These are phyloP conservation scores for Emydocephalus ijimae DNA, from an alignment of 2,113 vertebrate species.

Conservation along the genomic window DNA sequence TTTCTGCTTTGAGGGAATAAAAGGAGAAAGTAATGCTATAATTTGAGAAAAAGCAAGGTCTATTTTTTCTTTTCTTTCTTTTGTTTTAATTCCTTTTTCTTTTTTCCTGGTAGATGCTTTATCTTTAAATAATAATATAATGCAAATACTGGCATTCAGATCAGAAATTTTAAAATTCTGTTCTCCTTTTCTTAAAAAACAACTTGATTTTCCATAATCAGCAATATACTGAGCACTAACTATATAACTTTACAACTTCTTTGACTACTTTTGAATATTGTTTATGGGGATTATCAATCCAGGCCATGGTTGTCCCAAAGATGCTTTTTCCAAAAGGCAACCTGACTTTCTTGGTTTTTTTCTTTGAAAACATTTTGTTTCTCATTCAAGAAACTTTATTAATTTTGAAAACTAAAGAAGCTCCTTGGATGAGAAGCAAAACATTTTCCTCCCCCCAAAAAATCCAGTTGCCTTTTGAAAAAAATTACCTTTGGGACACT, in stretches of 20 bases:
- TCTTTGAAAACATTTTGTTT: neutral
- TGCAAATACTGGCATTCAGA: neutral
- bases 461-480: neutral
- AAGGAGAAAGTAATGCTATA: neutral
- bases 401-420: neutral
- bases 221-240: neutral
- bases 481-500: neutral
- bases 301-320: neutral
- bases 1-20: neutral
- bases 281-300: neutral
- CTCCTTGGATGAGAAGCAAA: neutral
- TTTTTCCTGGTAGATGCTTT: neutral
- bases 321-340: neutral
- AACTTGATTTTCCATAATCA: neutral
- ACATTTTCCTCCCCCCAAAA: neutral
- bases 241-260: neutral
- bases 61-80: neutral
- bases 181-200: neutral
- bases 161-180: neutral
- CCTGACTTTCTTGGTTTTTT: neutral
- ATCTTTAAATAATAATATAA: neutral
- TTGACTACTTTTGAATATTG: neutral
- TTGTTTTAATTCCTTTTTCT: neutral
- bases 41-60: neutral
- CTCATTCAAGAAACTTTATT: neutral